Conservation (phyloP, 2,888 invertebrate species). For the Trissolcus japonicus region DNA sequence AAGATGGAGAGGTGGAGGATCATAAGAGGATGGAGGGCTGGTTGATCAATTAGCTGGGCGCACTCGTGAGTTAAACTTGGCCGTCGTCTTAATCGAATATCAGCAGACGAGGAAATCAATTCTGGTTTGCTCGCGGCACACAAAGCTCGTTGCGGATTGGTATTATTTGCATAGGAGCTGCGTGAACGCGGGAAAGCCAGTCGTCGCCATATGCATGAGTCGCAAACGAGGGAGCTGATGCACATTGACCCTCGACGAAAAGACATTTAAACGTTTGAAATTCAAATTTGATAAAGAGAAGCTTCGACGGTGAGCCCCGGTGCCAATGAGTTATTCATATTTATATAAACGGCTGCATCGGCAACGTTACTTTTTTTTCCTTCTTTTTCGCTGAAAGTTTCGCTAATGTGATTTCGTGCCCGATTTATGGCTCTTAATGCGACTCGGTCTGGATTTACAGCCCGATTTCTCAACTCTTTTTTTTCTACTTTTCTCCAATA, state of each 20-base stretch:
- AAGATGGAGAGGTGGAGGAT: background rate
- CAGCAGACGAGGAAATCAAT: slow-evolving; percentile 26
- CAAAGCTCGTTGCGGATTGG: slow-evolving; percentile 3
- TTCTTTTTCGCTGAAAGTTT: background rate
- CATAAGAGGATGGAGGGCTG: slow-evolving; percentile 12
- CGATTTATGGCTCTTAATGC: slow-evolving; percentile 25
- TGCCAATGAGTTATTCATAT: slow-evolving; percentile 50
- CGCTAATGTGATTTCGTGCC: slow-evolving; percentile 26
- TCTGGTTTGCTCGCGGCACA: slow-evolving; percentile 17
- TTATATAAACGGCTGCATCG: slow-evolving; percentile 30
- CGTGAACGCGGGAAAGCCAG: background rate
- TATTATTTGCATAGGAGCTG: slow-evolving; percentile 37
- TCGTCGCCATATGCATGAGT: slow-evolving; percentile 38
- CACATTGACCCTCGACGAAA: slow-evolving; percentile 48
- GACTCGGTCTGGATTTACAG: slow-evolving; percentile 19
- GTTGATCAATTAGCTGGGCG: slow-evolving; percentile 19
- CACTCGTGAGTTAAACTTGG: slow-evolving; percentile 18
- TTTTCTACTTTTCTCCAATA: too few relatives aligned
- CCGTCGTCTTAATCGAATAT: slow-evolving; percentile 27
- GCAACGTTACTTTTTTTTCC: slow-evolving; percentile 13
- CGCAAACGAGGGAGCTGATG: slow-evolving; percentile 35
- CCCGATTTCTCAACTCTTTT: slow-evolving; percentile 6
- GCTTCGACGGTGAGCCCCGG: slow-evolving; percentile 11
- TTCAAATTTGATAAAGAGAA: slow-evolving; percentile 37
- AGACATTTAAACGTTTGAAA: slow-evolving; percentile 45